phyloP scores from a whole-genome alignment of 2,113 vertebrate genomes.

The Leptocoma aspasia region DNA sequence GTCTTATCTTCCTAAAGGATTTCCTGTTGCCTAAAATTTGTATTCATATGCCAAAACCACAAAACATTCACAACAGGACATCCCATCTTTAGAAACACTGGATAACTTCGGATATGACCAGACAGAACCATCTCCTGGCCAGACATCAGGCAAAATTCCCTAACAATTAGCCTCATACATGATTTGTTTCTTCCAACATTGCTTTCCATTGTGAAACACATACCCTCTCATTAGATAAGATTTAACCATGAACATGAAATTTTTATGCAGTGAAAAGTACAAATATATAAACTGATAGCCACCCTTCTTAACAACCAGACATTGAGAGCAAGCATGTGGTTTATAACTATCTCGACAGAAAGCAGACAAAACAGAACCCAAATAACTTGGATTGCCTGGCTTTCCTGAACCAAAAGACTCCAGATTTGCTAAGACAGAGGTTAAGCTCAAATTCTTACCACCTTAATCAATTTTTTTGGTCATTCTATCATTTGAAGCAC shows the following conservation, averaged over 20 bases:
- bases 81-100: conserved; percentile 3
- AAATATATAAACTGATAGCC: neutral
- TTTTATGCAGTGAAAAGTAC: neutral
- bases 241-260: neutral
- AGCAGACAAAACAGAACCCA: conserved; percentile 23
- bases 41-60: neutral
- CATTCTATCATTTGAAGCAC: neutral
- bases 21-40: neutral
- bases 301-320: neutral
- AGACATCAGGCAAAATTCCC: conserved; percentile 47
- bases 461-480: neutral
- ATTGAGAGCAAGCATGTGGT: neutral
- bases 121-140: conserved; percentile 43
- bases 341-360: neutral
- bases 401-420: neutral
- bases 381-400: neutral
- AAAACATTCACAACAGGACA: neutral
- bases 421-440: neutral
- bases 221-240: neutral
- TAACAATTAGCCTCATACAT: neutral
- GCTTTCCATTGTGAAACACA: neutral
- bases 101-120: neutral
- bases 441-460: neutral
- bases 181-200: conserved; percentile 4
- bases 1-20: neutral